Base-by-base conservation (phyloP, 2,113 vertebrate genomes). In the Hemibagrus wyckioides region DNA sequence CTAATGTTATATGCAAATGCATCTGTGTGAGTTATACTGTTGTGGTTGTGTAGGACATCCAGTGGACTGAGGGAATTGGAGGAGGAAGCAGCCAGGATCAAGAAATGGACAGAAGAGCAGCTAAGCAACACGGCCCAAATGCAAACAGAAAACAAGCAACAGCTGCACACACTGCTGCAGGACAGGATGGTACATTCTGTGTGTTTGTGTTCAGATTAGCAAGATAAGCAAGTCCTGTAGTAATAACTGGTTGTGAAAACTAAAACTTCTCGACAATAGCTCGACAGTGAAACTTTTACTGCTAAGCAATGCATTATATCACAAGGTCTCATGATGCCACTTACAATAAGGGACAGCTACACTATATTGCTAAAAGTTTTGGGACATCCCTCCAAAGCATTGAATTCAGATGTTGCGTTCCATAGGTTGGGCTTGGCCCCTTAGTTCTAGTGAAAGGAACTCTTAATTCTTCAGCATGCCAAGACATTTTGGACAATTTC, bases 181-280 rank as follows among this genome's bases (percentile, higher is more conserved):
- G 93, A 96, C 28, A 94, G 89, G 89, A 84, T 95, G 94, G 96
- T 97, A 94, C 39, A 15, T 4, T 25, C 36, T 87, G 48, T 33
- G 33, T 67, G 67, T 85, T 59, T 44, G 84, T 28, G n/a, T 73
- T 83, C 67, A 17, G 50, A 57, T 23, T 56, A 21, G 44, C 17
- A 9, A 54, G 8, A 73, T 71, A 67, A 75, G 36, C 21, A 77
- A 23, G 54, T 9, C 10, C 3, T 75, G 39, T 44, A 75, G 10
- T 44, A 8, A 28, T 73, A 14, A 21, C 39, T 44, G 39, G 21
- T 10, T 73, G 19, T 19, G 21, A 75, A 28, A 77, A 30, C 44
- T 52, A 15, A 50, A 52, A 77, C n/a, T 13, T 5, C 15, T n/a
- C 44, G 1, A 41, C 39, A 73, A 36, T 75, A 11, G 19, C 23